Evolutionary conservation across 2,113 vertebrate species (phyloP).

Genomic region (Neopipo cinnamomea): DNA sequence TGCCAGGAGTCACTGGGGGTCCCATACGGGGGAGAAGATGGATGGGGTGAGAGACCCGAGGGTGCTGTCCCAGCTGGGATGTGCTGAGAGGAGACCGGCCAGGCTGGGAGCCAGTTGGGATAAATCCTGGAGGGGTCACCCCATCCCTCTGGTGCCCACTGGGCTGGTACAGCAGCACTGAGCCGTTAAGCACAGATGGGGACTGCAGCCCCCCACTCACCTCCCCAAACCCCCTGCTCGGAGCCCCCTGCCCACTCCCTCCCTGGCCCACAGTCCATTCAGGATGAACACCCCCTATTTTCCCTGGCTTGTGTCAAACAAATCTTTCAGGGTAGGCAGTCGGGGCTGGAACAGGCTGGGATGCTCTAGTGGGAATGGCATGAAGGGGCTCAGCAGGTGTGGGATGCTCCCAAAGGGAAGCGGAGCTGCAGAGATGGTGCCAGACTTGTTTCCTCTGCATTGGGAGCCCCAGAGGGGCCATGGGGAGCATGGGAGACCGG

Average conservation of each 20-base stretch:
- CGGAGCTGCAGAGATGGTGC: neutral
- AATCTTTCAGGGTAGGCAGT: neutral
- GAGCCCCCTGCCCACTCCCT: neutral
- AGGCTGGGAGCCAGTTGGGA: neutral
- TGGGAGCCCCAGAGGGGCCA: neutral
- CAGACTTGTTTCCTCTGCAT: rapidly evolving
- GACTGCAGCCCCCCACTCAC: neutral
- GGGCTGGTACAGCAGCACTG: rapidly evolving
- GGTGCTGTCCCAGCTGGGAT: neutral
- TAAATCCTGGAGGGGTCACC: neutral
- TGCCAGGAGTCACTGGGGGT: neutral
- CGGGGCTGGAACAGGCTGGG: rapidly evolving
- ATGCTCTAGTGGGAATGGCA: neutral
- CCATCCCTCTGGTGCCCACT: rapidly evolving
- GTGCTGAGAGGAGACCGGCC: neutral
- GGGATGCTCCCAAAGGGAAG: neutral
- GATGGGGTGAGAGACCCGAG: neutral
- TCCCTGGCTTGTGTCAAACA: neutral
- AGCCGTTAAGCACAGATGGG: neutral
- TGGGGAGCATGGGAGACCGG: rapidly evolving
- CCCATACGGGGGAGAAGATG: neutral
- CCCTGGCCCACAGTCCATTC: neutral
- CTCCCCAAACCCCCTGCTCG: neutral
- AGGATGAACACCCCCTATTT: neutral
- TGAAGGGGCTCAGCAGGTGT: neutral